Percentiles rank a stretch among this genome's conserved stretches.
Conservation (phyloP, 2,797 vertebrate genomes). For the Rallus crepitans region DNA sequence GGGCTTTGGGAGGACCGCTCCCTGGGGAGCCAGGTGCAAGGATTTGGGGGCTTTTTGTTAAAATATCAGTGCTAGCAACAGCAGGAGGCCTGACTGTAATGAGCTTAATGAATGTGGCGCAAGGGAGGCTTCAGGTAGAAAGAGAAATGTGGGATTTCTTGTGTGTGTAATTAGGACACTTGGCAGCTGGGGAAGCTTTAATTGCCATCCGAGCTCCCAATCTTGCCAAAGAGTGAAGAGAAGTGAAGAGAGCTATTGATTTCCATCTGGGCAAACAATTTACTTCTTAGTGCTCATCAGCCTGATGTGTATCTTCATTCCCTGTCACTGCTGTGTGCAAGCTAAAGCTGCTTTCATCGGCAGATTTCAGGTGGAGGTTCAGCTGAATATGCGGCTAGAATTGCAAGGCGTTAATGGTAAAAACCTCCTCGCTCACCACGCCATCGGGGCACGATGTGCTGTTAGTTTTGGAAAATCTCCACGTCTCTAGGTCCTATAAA, state of each 20-base stretch:
- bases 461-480: neutral
- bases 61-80: neutral
- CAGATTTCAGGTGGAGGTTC: slow-evolving; percentile 27
- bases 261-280: slow-evolving; percentile 59
- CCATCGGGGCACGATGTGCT: neutral
- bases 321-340: neutral
- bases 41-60: neutral
- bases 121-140: slow-evolving; percentile 42
- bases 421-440: neutral
- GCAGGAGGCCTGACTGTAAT: neutral
- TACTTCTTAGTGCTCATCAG: slow-evolving; percentile 41
- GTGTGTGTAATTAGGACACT: slow-evolving; percentile 24
- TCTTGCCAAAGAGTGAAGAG: slow-evolving; percentile 35
- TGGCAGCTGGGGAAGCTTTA: slow-evolving; percentile 53
- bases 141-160: slow-evolving; percentile 11
- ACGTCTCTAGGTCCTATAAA: neutral
- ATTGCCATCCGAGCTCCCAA: slow-evolving; percentile 20
- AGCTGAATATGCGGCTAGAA: neutral
- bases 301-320: slow-evolving; percentile 41
- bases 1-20: neutral
- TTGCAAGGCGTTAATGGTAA: neutral
- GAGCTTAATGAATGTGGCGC: neutral
- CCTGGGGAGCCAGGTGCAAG: neutral
- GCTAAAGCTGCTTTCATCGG: slow-evolving; percentile 4
- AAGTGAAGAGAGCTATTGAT: slow-evolving; percentile 49